Percentiles rank a stretch among this genome's conserved stretches.
Evolutionary conservation across 2,797 vertebrate species (phyloP).

Genomic region (Gastrophryne carolinensis): DNA sequence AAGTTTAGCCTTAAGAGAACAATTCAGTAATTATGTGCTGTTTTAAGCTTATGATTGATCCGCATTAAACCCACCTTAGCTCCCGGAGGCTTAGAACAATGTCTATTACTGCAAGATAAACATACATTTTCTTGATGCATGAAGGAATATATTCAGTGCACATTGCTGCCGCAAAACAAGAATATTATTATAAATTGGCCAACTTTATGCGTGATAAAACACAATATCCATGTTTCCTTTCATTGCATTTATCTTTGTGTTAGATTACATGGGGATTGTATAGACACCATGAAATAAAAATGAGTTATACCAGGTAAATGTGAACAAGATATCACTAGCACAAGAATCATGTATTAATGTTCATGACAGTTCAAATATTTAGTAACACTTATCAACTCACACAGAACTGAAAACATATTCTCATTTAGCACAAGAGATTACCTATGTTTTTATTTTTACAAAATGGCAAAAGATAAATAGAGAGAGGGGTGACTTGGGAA

Average conservation of each 20-base stretch:
- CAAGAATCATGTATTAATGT: constrained; percentile 16
- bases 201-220: constrained; percentile 16
- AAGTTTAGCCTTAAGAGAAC: background rate
- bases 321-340: background rate
- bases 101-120: constrained; percentile 21
- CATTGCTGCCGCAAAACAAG: background rate
- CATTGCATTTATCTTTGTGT: constrained; percentile 16
- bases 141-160: background rate
- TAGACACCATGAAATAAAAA: constrained; percentile 19
- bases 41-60: constrained; percentile 24
- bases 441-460: background rate
- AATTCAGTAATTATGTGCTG: constrained; percentile 17
- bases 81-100: background rate
- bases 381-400: background rate
- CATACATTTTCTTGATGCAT: constrained; percentile 20
- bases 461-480: background rate
- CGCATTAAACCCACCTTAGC: constrained; percentile 7
- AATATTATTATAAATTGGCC: background rate
- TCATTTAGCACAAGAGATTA: background rate
- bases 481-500: too few relatives aligned
- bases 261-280: constrained; percentile 21
- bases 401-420: background rate
- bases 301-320: constrained; percentile 12
- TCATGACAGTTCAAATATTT: constrained; percentile 13
- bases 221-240: background rate